These are phyloP conservation scores for Barbus barbus DNA, from an alignment of 2,113 vertebrate genomes.

Conservation along the genomic window DNA sequence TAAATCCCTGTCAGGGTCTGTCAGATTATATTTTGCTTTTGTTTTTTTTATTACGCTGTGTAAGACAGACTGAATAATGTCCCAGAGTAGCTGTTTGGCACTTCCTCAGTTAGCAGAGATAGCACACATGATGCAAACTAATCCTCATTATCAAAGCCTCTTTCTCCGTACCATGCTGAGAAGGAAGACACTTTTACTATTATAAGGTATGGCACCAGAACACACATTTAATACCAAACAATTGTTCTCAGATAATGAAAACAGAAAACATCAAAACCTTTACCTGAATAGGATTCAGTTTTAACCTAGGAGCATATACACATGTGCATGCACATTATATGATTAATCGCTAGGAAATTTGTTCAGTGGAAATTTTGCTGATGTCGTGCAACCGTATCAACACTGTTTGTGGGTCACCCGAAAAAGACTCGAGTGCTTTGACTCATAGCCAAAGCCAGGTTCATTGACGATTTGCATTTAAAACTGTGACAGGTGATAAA, in stretches of 20 bases:
- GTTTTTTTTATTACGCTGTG: constrained; percentile 12
- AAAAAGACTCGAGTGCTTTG: not conserved
- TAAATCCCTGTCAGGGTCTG: no score
- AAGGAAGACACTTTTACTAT: constrained; percentile 17
- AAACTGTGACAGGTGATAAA: constrained; percentile 44
- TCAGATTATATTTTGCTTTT: no score
- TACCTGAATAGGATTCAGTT: not conserved
- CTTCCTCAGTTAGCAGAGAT: constrained; percentile 27
- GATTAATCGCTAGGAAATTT: not conserved
- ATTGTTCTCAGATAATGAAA: constrained; percentile 4
- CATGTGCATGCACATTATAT: not conserved
- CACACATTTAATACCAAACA: constrained; percentile 1
- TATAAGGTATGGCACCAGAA: constrained; percentile 11
- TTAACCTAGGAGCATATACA: not conserved
- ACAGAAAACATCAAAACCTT: not conserved
- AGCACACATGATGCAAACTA: constrained; percentile 42
- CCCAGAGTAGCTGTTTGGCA: constrained; percentile 39
- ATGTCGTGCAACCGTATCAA: constrained; percentile 10
- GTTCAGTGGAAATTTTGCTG: constrained; percentile 16
- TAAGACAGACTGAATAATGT: constrained; percentile 38
- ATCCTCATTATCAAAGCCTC: constrained; percentile 47
- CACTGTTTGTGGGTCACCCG: not conserved
- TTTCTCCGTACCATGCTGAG: constrained; percentile 28
- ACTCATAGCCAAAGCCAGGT: constrained; percentile 4
- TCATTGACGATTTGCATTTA: constrained; percentile 39